A percentile compares a stretch with the other conserved stretches of the same genome.
These are phyloP conservation scores for Halyomorpha halys DNA, from an alignment of 1,140 invertebrate genomes.

Conservation along the genomic window DNA sequence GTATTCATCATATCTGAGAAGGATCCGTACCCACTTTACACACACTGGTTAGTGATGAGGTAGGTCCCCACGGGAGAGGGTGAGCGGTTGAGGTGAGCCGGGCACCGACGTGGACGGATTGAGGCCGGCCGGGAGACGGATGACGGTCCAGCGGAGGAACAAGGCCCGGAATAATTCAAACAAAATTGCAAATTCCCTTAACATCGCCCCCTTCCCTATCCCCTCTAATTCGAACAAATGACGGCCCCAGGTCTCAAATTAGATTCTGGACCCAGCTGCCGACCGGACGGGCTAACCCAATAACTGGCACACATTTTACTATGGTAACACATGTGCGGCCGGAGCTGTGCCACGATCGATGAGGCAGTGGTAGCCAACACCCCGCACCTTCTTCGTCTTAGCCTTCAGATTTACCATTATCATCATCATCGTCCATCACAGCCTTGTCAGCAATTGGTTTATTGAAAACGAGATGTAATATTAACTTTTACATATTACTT, in stretches of 20 bases:
- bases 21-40: no score
- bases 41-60: neutral
- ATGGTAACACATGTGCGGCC: slow-evolving; percentile 30
- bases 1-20: no score
- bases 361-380: neutral
- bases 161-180: slow-evolving; percentile 28
- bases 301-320: slow-evolving; percentile 32
- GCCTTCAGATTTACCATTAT: no score
- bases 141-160: neutral
- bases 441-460: no score
- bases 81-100: neutral
- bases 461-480: no score
- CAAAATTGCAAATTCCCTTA: slow-evolving; percentile 31
- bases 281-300: slow-evolving; percentile 25
- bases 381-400: neutral
- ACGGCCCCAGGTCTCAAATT: slow-evolving; percentile 30
- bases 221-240: slow-evolving; percentile 32
- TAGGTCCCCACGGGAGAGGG: neutral
- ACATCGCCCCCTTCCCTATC: neutral
- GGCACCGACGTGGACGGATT: neutral
- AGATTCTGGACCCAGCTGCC: slow-evolving; percentile 26
- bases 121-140: slow-evolving; percentile 2
- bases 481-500: no score
- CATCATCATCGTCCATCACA: no score
- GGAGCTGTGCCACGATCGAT: neutral